Evolutionary conservation across 92 coral and sea anemone genomes (phyloP).

Genomic region (Porites rus): DNA sequence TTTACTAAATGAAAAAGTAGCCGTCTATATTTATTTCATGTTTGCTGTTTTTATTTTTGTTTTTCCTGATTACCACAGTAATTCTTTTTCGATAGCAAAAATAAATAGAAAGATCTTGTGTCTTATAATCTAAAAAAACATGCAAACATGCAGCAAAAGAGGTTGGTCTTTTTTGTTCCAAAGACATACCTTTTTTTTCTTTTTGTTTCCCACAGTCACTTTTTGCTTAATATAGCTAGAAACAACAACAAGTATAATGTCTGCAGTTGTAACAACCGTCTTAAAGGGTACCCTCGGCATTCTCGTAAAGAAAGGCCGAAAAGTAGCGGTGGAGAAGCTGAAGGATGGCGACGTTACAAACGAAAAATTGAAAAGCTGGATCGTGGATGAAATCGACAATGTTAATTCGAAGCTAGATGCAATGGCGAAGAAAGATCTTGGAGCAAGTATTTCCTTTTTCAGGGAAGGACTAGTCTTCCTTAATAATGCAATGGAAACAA

Average conservation of each 20-base stretch:
- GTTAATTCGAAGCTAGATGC: conserved; percentile 3
- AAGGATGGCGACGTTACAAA: conserved; percentile 11
- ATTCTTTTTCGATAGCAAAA: too few species aligned
- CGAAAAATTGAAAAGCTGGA: not conserved
- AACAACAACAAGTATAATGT: not conserved
- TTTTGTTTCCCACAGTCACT: not conserved
- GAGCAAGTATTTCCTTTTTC: not conserved
- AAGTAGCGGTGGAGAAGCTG: not conserved
- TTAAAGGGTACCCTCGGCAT: conserved; percentile 2
- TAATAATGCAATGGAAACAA: not conserved
- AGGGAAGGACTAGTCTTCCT: not conserved
- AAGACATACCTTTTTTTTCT: too few species aligned
- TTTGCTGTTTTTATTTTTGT: too few species aligned
- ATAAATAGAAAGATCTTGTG: too few species aligned
- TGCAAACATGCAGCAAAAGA: too few species aligned
- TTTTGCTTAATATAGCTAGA: too few species aligned
- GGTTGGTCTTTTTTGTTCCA: too few species aligned
- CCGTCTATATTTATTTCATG: too few species aligned
- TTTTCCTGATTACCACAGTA: too few species aligned
- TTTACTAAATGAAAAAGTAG: too few species aligned
- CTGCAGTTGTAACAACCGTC: not conserved
- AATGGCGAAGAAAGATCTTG: not conserved
- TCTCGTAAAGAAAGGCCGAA: conserved; percentile 7
- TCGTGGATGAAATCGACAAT: conserved; percentile 9
- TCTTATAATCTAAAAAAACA: too few species aligned